Evolutionary conservation across 2,888 invertebrate genomes (phyloP).

Genomic region (Zeuzera pyrina): DNA sequence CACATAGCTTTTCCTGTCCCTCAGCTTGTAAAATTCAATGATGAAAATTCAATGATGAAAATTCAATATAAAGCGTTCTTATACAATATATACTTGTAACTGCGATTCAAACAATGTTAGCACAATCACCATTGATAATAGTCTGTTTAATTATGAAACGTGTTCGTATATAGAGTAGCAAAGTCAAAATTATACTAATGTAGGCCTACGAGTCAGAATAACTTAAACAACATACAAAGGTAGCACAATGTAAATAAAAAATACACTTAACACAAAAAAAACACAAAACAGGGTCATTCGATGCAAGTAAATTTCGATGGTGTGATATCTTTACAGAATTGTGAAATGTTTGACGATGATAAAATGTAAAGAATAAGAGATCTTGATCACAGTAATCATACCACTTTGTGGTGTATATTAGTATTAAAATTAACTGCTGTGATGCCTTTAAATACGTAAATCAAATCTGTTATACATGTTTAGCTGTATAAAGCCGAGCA

Average conservation of each 20-base stretch:
- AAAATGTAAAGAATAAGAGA: slow-evolving; percentile 1
- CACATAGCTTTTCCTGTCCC: neutral
- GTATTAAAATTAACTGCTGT: slow-evolving; percentile 8
- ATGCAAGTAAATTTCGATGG: slow-evolving; percentile 70
- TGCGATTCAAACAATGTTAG: no score
- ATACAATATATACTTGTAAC: no score
- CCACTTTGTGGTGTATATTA: slow-evolving; percentile 12
- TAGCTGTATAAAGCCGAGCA: slow-evolving; percentile 30
- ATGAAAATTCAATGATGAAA: no score
- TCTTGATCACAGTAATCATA: neutral
- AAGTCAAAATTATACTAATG: no score
- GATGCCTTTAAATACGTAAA: slow-evolving; percentile 19
- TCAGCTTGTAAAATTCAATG: neutral
- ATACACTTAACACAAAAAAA: slow-evolving; percentile 26
- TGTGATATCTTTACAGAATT: slow-evolving; percentile 53
- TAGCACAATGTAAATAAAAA: slow-evolving; percentile 10
- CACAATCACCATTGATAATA: no score
- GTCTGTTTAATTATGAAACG: no score
- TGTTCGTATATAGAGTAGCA: no score
- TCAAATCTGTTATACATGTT: slow-evolving; percentile 24
- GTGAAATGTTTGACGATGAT: slow-evolving; percentile 6
- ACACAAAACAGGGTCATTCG: slow-evolving; percentile 30
- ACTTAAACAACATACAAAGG: neutral
- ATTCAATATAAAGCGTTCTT: no score
- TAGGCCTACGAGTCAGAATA: no score